Percentiles rank a stretch among this genome's conserved stretches.
Conservation (phyloP, 30 jellyfish, hydroid and myxozoan species). For the Cassiopea xamachana region DNA sequence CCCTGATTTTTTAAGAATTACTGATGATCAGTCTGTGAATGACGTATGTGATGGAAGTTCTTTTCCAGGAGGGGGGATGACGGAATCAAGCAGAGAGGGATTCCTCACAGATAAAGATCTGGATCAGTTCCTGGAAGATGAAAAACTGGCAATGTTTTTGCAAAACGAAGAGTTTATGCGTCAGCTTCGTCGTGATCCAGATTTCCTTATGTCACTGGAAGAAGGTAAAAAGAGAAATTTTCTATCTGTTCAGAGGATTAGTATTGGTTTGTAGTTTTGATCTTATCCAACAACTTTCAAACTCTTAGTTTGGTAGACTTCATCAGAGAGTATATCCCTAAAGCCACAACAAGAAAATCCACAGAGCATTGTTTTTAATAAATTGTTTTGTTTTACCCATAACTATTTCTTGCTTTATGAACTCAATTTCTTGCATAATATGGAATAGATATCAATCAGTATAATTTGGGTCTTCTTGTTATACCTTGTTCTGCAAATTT, state of each 20-base stretch:
- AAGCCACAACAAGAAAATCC: no score
- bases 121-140: constrained; percentile 94
- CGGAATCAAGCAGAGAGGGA: constrained; percentile 42
- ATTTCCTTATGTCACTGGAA: constrained; percentile 88
- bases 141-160: constrained; percentile 90
- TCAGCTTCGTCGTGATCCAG: constrained; percentile 91
- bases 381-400: no score
- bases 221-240: constrained; percentile 73
- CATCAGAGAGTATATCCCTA: no score
- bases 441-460: no score
- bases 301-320: no score
- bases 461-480: no score
- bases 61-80: not conserved
- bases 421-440: no score
- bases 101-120: constrained; percentile 80
- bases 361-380: no score
- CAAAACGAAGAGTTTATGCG: constrained; percentile 97
- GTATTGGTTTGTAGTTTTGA: not conserved
- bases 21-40: constrained; percentile 7
- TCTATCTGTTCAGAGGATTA: not conserved
- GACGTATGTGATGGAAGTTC: not conserved
- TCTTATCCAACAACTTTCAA: no score
- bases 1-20: constrained; percentile 75
- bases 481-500: no score
- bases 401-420: no score